Conservation (phyloP, 1,140 invertebrate genomes). For the Drosophila ironensis region DNA sequence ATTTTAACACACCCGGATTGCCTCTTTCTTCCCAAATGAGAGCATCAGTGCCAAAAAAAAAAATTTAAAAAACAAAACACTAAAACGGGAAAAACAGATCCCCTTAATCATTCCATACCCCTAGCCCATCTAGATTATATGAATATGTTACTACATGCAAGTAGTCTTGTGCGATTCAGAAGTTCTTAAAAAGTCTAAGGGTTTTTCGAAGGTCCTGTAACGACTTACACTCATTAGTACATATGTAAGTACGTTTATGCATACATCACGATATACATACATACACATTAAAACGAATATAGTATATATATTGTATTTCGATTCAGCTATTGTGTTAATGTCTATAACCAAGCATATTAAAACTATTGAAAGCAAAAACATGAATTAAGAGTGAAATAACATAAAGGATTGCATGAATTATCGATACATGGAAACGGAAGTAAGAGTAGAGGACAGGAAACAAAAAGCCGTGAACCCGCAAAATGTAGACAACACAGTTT, state of each 20-base stretch:
- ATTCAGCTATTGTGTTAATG: constrained; percentile 58
- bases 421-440: constrained; percentile 27
- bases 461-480: background rate
- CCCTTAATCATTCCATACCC: constrained; percentile 5
- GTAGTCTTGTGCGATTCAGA: too few relatives aligned
- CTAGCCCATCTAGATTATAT: background rate
- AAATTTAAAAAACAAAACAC: too few relatives aligned
- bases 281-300: constrained; percentile 7
- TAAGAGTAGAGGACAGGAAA: constrained; percentile 14
- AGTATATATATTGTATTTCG: constrained; percentile 54
- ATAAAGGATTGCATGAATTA: background rate
- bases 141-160: background rate
- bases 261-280: constrained; percentile 17
- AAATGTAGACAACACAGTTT: constrained; percentile 43
- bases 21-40: constrained; percentile 8
- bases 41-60: constrained; percentile 30
- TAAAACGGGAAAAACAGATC: background rate
- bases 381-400: constrained; percentile 34
- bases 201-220: too few relatives aligned
- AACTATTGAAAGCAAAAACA: constrained; percentile 10
- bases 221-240: constrained; percentile 6
- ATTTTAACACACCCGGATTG: background rate
- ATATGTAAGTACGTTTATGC: constrained; percentile 7
- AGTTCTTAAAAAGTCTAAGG: too few relatives aligned
- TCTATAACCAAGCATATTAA: constrained; percentile 43